Evolutionary conservation across 1,140 invertebrate species (phyloP).

Genomic region (Panonychus citri): DNA sequence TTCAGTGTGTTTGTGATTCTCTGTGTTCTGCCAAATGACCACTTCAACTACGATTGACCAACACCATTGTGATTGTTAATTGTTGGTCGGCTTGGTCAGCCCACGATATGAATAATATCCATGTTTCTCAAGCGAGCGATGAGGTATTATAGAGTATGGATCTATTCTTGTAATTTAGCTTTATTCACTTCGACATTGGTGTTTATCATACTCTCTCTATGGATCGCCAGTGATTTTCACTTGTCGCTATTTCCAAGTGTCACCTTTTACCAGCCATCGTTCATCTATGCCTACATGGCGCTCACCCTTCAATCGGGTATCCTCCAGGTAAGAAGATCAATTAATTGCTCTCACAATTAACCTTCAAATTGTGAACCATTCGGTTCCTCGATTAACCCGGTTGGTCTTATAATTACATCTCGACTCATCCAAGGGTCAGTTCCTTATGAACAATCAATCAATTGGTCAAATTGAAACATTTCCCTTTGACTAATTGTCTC

Average conservation of each 20-base stretch:
- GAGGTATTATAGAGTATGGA: constrained; percentile 68
- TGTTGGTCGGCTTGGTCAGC: neutral
- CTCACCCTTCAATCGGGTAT: constrained; percentile 38
- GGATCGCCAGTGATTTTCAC: constrained; percentile 32
- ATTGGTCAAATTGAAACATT: no score
- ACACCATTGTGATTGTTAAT: no score
- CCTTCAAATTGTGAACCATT: no score
- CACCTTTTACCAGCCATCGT: constrained; percentile 44
- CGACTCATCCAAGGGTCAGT: no score
- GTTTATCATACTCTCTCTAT: constrained; percentile 47
- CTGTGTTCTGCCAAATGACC: no score
- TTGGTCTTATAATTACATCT: no score
- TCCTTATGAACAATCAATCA: no score
- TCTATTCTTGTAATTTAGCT: constrained; percentile 69
- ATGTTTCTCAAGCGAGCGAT: constrained; percentile 22
- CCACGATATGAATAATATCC: neutral
- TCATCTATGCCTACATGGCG: constrained; percentile 58
- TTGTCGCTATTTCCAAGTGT: constrained; percentile 36
- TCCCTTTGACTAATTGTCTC: no score
- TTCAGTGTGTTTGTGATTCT: no score
- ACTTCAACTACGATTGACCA: no score
- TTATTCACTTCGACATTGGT: constrained; percentile 52
- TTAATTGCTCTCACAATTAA: no score
- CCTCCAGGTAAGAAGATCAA: constrained; percentile 20
- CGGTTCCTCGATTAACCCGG: no score